Evolutionary conservation across 1,140 invertebrate genomes (phyloP).

Genomic region (Mylabris phalerata): DNA sequence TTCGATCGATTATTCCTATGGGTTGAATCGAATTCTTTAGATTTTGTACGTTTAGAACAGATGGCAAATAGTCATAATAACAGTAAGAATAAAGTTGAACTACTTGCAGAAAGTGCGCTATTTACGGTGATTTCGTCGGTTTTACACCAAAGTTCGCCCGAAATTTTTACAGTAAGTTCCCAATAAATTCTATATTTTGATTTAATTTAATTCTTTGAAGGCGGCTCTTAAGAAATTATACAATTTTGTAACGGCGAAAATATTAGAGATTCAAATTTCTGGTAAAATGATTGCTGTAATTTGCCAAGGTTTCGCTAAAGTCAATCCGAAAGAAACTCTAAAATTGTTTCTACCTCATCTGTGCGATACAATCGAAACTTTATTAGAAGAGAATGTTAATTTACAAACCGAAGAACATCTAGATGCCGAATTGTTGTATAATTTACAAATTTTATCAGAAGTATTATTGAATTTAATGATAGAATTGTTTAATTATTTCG

Average conservation of each 20-base stretch:
- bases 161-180: slow-evolving; percentile 51
- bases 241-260: slow-evolving; percentile 62
- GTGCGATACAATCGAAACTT: slow-evolving; percentile 51
- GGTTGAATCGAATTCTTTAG: slow-evolving; percentile 66
- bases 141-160: slow-evolving; percentile 49
- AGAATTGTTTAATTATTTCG: too few relatives aligned
- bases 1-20: slow-evolving; percentile 69
- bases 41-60: slow-evolving; percentile 58
- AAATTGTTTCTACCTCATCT: slow-evolving; percentile 67
- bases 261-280: slow-evolving; percentile 76
- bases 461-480: slow-evolving; percentile 37
- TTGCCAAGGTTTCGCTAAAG: slow-evolving; percentile 61
- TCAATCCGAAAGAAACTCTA: slow-evolving; percentile 60
- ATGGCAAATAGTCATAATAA: slow-evolving; percentile 45
- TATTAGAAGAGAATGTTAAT: slow-evolving; percentile 53
- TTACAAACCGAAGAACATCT: slow-evolving; percentile 63
- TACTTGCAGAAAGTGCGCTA: slow-evolving; percentile 61
- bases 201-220: slow-evolving; percentile 44
- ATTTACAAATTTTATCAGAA: slow-evolving; percentile 67
- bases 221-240: slow-evolving; percentile 67
- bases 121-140: slow-evolving; percentile 59
- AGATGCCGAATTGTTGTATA: slow-evolving; percentile 73
- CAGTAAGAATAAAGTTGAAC: slow-evolving; percentile 62
- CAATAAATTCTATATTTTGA: neutral
- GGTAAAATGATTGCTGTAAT: slow-evolving; percentile 59